phyloP scores from a whole-genome alignment of 30 jellyfish, hydroid and myxozoan genomes.

The Nemopilema nomurai region DNA sequence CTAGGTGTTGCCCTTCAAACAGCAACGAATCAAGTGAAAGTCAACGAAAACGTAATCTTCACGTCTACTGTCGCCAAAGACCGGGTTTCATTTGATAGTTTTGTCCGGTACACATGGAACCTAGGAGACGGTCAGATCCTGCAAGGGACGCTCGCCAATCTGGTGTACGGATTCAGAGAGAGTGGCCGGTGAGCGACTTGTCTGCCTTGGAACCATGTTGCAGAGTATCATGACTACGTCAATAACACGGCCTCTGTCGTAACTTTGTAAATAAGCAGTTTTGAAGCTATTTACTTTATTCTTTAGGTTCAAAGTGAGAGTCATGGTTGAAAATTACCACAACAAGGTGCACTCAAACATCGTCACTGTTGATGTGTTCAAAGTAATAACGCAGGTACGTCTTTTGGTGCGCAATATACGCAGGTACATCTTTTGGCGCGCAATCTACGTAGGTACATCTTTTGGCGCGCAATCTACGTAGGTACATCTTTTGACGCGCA shows the following conservation, averaged over 20 bases:
- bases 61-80: constrained; percentile 7
- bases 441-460: too few relatives aligned
- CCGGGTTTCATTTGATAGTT: constrained; percentile 7
- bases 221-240: neutral
- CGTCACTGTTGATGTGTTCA: constrained; percentile 28
- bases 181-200: constrained; percentile 62
- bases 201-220: too few relatives aligned
- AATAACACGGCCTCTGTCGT: neutral
- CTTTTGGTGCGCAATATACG: too few relatives aligned
- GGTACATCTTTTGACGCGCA: too few relatives aligned
- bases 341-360: constrained; percentile 26
- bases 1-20: constrained; percentile 17
- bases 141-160: constrained; percentile 26
- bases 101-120: constrained; percentile 28
- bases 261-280: neutral
- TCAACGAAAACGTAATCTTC: constrained; percentile 15
- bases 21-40: neutral
- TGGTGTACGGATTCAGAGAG: constrained; percentile 25
- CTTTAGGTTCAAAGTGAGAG: constrained; percentile 52
- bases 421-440: too few relatives aligned
- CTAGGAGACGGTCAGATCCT: constrained; percentile 49
- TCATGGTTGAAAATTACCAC: constrained; percentile 31
- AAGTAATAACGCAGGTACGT: constrained; percentile 34
- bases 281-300: neutral
- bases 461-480: too few relatives aligned